Evolutionary conservation across 2,113 vertebrate species (phyloP), one percentile per base, ranked within the genome.

Genomic region (Orcinus orca): DNA sequence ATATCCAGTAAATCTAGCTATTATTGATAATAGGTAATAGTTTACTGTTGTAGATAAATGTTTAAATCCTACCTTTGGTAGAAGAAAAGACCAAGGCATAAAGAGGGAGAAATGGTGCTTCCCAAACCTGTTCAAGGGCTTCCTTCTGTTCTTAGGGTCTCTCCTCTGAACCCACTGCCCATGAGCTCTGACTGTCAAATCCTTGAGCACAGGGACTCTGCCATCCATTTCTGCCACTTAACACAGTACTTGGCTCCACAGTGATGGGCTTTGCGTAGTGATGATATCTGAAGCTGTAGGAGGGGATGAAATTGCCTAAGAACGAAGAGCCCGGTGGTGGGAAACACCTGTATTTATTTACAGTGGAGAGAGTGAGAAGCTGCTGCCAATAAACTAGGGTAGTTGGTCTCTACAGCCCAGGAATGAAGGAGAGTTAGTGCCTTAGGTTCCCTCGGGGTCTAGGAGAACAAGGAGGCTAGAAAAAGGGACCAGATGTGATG

Each of bases 301-400:
- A 84, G 74, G 88, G 73, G 5, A 62, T 89, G 44, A 58, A 83
- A 44, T 92, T 93, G 62, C 91, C 96, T 86, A 71, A 94, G 86
- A 93, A 88, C 20, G 88, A 93, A 76, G 47, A 93, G 68, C n/a
- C 53, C 70, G 79, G 74, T 31, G 29, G 0, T 96, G 90, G 88
- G 71, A 95, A 93, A 73, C 79, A 93, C 89, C 86, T 95, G 68
- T 96, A 67, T 95, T 97, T 97, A 86, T 97, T 97, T 96, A 96
- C 58, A 93, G 73, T 81, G 44, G 74, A 71, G 60, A 76, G 60
- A 93, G 76, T 13, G 80, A 93, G 70, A 55, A 65, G 6, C 80
- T 74, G 26, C 29, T 93, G 74, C 92, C 93, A 76, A 80, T 84
- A 82, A 63, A 50, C 47, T 53, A 55, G 38, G 80, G 36, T 62